Base-by-base conservation (phyloP, 2,888 invertebrate genomes). In the Neuroscelio doddi region DNA sequence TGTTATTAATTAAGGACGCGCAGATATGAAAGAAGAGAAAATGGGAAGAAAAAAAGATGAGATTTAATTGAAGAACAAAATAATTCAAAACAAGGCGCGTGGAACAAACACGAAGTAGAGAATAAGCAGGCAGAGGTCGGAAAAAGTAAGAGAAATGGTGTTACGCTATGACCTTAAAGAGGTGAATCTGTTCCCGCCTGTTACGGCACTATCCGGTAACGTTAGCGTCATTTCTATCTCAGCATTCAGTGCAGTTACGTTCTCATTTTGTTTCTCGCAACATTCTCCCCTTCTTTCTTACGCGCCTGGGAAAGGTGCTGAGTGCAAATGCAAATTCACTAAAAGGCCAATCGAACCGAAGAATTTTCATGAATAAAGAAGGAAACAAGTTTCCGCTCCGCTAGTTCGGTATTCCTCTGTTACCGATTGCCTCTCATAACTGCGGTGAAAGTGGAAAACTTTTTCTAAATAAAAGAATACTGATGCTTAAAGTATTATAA, bases 241-340 rank as follows among this genome's bases (percentile, higher is more conserved):
- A 38, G 32, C 42, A 29, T 50, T 42, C 46, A 27, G 14, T 21
- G 36, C 42, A 46, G 30, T 57, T 61, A 68, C 52, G 49, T 49
- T 59, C 49, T 56, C 62, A 49, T 59, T 65, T 68, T 63, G 65
- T 59, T 65, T 63, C 53, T 34, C 32, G 46, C 27, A 50, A 59
- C 50, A 57, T 41, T 15, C 24, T 64, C 53, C 53, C 36, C n/a
- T 16, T 38, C 45, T 36, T 46, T 45, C 62, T 44, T 39, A 46
- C 45, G 50, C 45, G 50, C 41, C 45, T 45, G 21, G 45, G 47
- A 42, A 30, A 59, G 57, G 63, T 55, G 52, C 52, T 45, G 64
- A 64, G 68, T 64, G 62, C 61, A 50, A 65, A 68, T 68, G 68
- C 64, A 65, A 65, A 68, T 69, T 63, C 53, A 39, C 63, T 59